phyloP scores from a whole-genome alignment of 2,888 invertebrate genomes.

The Fissipunctia ypsillon region DNA sequence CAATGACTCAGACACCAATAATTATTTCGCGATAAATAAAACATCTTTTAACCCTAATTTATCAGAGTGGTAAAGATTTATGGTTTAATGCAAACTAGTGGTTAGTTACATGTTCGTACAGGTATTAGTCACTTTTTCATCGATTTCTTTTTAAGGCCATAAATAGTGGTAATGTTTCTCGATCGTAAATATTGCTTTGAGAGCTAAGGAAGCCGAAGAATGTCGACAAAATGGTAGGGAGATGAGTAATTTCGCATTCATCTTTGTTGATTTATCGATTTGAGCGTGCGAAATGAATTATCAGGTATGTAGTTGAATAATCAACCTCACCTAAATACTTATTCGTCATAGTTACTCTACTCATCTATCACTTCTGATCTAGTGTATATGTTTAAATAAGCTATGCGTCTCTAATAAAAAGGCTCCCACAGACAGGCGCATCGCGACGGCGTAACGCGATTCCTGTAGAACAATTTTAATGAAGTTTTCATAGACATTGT shows the following conservation, averaged over 20 bases:
- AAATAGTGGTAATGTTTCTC: slow-evolving; percentile 25
- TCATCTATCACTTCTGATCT: too few species aligned
- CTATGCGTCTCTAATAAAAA: too few species aligned
- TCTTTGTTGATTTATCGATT: not conserved
- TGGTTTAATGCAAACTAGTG: slow-evolving; percentile 25
- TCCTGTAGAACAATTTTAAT: too few species aligned
- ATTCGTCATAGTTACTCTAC: too few species aligned
- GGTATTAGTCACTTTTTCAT: slow-evolving; percentile 20
- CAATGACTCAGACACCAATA: slow-evolving; percentile 24
- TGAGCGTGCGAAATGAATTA: not conserved
- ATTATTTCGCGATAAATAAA: slow-evolving; percentile 30
- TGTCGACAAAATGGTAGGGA: not conserved
- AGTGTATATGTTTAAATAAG: too few species aligned
- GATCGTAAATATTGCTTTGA: slow-evolving; percentile 45
- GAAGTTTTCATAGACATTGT: too few species aligned
- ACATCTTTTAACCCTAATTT: slow-evolving; percentile 36
- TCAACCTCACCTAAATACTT: too few species aligned
- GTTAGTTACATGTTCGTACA: slow-evolving; percentile 23
- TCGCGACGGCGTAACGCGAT: too few species aligned
- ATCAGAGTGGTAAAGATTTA: slow-evolving; percentile 31
- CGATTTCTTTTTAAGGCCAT: slow-evolving; percentile 30
- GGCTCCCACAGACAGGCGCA: too few species aligned
- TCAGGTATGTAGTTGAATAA: too few species aligned
- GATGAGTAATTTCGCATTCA: slow-evolving; percentile 27
- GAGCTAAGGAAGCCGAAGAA: slow-evolving; percentile 26